These are phyloP conservation scores for Sipha flava DNA, from an alignment of 1,140 invertebrate species.

Conservation along the genomic window DNA sequence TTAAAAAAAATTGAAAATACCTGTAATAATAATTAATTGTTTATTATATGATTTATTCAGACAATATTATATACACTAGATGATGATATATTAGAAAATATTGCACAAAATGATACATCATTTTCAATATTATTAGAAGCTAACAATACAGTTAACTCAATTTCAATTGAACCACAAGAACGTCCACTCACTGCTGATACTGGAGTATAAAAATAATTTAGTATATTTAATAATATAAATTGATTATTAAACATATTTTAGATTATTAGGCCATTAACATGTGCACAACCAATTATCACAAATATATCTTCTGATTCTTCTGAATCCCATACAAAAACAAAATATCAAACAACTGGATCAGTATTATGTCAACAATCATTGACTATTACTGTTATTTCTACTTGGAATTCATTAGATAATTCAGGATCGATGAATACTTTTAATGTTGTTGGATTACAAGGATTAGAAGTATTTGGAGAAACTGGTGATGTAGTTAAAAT, in stretches of 20 bases:
- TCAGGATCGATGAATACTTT: not conserved
- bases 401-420: constrained; percentile 35
- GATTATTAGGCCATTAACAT: constrained; percentile 38
- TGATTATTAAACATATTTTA: not conserved
- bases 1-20: not conserved
- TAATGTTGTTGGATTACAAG: constrained; percentile 46
- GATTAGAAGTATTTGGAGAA: constrained; percentile 47
- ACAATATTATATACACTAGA: constrained; percentile 74
- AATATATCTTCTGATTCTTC: constrained; percentile 5
- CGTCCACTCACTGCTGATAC: constrained; percentile 51
- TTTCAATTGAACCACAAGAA: constrained; percentile 40
- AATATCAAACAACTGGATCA: constrained; percentile 35
- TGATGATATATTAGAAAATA: constrained; percentile 61
- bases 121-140: constrained; percentile 8
- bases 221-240: not conserved
- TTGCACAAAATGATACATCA: constrained; percentile 56
- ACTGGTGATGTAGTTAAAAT: constrained; percentile 40
- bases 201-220: constrained; percentile 37
- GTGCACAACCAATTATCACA: constrained; percentile 24
- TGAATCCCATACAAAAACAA: not conserved
- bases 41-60: constrained; percentile 47
- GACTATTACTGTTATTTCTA: constrained; percentile 32
- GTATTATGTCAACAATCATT: constrained; percentile 37
- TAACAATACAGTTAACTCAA: not conserved
- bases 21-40: not conserved